phyloP scores from a whole-genome alignment of 2,113 vertebrate genomes.

The Rhynchomys soricoides region DNA sequence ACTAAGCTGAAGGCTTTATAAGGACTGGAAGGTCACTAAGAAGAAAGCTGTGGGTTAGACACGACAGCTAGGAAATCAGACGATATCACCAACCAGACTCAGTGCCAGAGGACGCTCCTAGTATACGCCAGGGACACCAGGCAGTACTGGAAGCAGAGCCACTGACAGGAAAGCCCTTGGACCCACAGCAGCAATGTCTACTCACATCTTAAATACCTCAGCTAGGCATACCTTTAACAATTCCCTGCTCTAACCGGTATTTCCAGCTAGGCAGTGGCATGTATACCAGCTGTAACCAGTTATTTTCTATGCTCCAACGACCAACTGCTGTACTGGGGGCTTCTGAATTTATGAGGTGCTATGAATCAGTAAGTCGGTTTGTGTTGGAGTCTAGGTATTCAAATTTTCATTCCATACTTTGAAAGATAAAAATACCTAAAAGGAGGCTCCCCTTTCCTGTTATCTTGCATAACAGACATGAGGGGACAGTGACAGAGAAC shows the following conservation, averaged over 20 bases:
- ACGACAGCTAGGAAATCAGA: not conserved
- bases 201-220: not conserved
- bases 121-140: not conserved
- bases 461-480: not conserved
- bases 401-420: slow-evolving; percentile 39
- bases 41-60: slow-evolving; percentile 25
- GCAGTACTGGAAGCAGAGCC: not conserved
- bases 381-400: not conserved
- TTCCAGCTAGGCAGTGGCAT: slow-evolving; percentile 37
- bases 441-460: not conserved
- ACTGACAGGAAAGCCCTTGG: not conserved
- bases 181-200: slow-evolving; percentile 15
- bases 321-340: slow-evolving; percentile 7
- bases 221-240: not conserved
- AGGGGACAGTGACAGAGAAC: not conserved
- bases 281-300: not conserved
- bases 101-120: not conserved
- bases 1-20: slow-evolving; percentile 1
- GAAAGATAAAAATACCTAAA: slow-evolving; percentile 35
- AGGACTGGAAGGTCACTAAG: slow-evolving; percentile 6
- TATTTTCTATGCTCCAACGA: slow-evolving; percentile 40
- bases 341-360: slow-evolving; percentile 48
- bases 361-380: not conserved
- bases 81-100: not conserved
- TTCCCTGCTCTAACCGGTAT: not conserved